Evolutionary conservation across 2,888 invertebrate species (phyloP), one percentile per base, ranked within the genome.

Genomic region (Eumerus sabulonum): DNA sequence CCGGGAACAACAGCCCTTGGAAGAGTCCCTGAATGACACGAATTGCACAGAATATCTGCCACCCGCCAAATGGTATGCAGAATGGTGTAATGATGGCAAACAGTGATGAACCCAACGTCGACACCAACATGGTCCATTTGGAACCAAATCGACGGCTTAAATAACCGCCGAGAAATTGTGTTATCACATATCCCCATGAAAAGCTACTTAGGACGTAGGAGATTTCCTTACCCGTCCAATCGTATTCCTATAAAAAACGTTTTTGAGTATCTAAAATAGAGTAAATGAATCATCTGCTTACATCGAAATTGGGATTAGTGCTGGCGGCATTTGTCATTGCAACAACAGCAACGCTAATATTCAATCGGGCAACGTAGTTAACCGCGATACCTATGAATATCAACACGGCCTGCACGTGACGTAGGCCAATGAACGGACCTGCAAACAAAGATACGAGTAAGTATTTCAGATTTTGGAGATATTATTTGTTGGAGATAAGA

Each of bases 101-200:
- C 0, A 93, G 27, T 0, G 94, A 91, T 18, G 93, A 93, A 9
- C 7, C 94, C 90, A 82, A 92, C 90, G 93, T 90, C 0, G 93
- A 91, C 0, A 90, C 84, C 0, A 90, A 88, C 53, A 93, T 88
- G 0, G 95, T 88, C 19, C 90, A 89, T 63, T 93, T 92, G 0
- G 94, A 93, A 0, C 96, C 95, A 85, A 92, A 92, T 9, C 90
- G 90, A 67, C 93, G 93, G 0, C 94, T 94, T 17, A 96, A 86
- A 83, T 93, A 92, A 0, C 94, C 94, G 0, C 92, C 92, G 0
- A 93, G 92, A 16, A 93, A 88, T 83, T 91, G 90, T 76, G 91
- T 90, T 14, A 93, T 76, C 4, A 94, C 90, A 85, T 95, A 95
- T 1, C 95, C 95, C 94, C 94, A 94, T 86, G 94, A 94, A 88